Evolutionary conservation across 2,888 invertebrate species (phyloP).

Genomic region (Dicyrtoma fusca): DNA sequence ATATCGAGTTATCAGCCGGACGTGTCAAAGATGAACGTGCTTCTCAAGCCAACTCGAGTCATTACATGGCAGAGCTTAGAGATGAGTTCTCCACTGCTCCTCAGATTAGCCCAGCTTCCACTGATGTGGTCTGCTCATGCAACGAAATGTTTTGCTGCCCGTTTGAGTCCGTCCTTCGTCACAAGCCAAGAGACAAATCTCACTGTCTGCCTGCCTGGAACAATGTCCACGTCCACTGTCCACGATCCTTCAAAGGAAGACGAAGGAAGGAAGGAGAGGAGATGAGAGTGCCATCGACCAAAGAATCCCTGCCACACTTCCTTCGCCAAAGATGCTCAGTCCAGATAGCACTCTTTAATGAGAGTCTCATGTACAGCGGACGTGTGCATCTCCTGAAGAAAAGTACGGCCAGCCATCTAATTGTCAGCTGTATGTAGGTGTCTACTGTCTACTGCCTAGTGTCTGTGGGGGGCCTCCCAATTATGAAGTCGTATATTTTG

Average conservation of each 20-base stretch:
- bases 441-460: too few species aligned
- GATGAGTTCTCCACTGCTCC: too few species aligned
- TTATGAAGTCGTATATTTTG: too few species aligned
- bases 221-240: conserved; percentile 20
- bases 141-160: too few species aligned
- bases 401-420: too few species aligned
- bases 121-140: neutral
- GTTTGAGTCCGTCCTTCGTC: too few species aligned
- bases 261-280: too few species aligned
- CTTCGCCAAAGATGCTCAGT: conserved; percentile 23
- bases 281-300: conserved; percentile 3
- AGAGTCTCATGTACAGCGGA: conserved; percentile 39
- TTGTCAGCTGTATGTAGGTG: too few species aligned
- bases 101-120: neutral
- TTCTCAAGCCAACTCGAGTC: neutral
- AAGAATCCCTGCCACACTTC: neutral
- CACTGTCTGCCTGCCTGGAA: conserved; percentile 4
- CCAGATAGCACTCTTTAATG: conserved; percentile 43
- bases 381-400: conserved; percentile 1
- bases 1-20: conserved; percentile 20
- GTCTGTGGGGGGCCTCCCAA: too few species aligned
- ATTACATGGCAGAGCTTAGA: neutral
- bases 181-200: neutral
- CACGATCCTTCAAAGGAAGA: conserved; percentile 13
- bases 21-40: conserved; percentile 33